Percentiles rank a stretch among this genome's conserved stretches.
These are phyloP conservation scores for Crax fasciolata DNA, from an alignment of 2,797 vertebrate genomes.

Conservation along the genomic window DNA sequence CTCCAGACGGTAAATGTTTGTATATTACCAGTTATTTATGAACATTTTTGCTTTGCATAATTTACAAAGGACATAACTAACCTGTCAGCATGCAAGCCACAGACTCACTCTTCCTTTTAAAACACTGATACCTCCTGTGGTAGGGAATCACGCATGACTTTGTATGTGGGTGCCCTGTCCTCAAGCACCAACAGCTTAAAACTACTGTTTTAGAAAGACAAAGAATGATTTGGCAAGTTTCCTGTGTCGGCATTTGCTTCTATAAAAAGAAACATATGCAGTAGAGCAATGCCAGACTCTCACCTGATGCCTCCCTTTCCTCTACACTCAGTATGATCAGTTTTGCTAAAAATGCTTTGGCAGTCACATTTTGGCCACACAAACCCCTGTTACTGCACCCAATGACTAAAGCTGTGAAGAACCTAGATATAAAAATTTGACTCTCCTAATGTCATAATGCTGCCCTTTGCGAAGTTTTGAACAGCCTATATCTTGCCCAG, in stretches of 20 bases:
- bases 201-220: not conserved
- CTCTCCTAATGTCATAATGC: not conserved
- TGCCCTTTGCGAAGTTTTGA: not conserved
- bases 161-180: not conserved
- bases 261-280: not conserved
- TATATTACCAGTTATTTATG: constrained; percentile 32
- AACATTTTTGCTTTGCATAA: constrained; percentile 18
- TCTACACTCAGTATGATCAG: not conserved
- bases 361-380: not conserved
- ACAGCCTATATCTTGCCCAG: not conserved
- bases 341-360: not conserved
- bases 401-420: not conserved
- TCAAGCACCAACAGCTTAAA: not conserved
- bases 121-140: not conserved
- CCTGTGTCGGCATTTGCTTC: not conserved
- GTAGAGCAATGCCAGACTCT: not conserved
- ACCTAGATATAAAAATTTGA: not conserved
- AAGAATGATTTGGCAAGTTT: not conserved
- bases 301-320: not conserved
- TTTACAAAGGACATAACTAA: constrained; percentile 39
- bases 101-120: not conserved
- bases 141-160: not conserved
- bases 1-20: constrained; percentile 23
- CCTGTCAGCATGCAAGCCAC: not conserved
- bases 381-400: not conserved